These are phyloP conservation scores for Scaptomyza reducta DNA, from an alignment of 2,888 invertebrate species.

Conservation along the genomic window DNA sequence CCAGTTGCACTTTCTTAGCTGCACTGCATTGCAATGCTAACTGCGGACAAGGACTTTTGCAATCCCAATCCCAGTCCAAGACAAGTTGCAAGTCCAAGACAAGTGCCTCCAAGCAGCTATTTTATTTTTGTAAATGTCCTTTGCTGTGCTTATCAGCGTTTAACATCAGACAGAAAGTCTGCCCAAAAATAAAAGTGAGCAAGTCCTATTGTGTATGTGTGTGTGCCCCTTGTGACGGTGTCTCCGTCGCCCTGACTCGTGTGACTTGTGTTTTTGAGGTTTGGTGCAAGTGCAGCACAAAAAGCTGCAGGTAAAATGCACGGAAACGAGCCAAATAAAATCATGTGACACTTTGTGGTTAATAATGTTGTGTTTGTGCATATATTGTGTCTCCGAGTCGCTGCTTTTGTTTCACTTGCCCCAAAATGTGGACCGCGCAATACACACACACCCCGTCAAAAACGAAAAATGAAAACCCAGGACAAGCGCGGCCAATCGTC, in stretches of 20 bases:
- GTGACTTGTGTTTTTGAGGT: neutral
- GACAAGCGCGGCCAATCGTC: conserved; percentile 31
- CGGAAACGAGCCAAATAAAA: conserved; percentile 71
- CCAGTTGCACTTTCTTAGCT: conserved; percentile 76
- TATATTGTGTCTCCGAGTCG: conserved; percentile 22
- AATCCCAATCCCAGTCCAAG: conserved; percentile 19
- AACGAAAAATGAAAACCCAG: conserved; percentile 40
- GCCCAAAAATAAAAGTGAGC: conserved; percentile 66
- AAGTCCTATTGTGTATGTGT: conserved; percentile 5
- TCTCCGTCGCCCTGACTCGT: no score
- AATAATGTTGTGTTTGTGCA: conserved; percentile 68
- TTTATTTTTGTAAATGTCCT: conserved; percentile 75
- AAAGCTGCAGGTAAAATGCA: conserved; percentile 75
- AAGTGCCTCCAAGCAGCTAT: conserved; percentile 72
- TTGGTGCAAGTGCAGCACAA: conserved; percentile 28
- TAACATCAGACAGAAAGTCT: conserved; percentile 66
- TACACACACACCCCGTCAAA: neutral
- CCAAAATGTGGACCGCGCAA: conserved; percentile 43
- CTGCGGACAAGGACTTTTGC: conserved; percentile 51
- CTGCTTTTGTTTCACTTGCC: conserved; percentile 51
- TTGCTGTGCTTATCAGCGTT: conserved; percentile 72
- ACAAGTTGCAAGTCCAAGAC: conserved; percentile 48
- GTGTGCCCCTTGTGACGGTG: neutral
- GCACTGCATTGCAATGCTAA: conserved; percentile 75
- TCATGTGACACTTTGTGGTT: conserved; percentile 80